Conservation (phyloP, 2,888 invertebrate species). For the Rapana venosa region DNA sequence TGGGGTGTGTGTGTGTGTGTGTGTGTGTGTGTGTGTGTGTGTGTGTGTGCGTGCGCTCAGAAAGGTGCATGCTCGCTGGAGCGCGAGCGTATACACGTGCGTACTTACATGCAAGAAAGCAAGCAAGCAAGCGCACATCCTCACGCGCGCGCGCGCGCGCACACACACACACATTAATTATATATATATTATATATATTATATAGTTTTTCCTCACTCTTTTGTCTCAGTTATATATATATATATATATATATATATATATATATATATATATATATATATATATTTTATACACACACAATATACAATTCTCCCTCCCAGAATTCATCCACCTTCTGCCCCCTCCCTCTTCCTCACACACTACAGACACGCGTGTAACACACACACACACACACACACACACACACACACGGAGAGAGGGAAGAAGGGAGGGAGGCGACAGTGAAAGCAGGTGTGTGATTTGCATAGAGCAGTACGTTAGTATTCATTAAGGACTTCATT, state of each 20-base stretch:
- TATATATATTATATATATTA: no score
- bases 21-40: no score
- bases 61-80: no score
- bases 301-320: background rate
- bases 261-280: no score
- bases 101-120: background rate
- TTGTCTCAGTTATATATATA: background rate
- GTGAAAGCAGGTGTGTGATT: no score
- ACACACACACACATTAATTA: background rate
- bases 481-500: no score
- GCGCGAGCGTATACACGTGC: background rate
- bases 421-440: background rate
- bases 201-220: no score
- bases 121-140: background rate
- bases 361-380: no score
- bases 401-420: background rate
- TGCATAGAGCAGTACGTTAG: no score
- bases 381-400: background rate
- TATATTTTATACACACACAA: no score
- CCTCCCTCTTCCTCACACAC: background rate
- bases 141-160: background rate
- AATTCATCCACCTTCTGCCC: background rate
- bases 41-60: no score
- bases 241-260: background rate
- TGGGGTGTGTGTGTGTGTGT: no score